Base-by-base conservation (phyloP, 2,888 invertebrate species). In the Phragmatobia fuliginosa region DNA sequence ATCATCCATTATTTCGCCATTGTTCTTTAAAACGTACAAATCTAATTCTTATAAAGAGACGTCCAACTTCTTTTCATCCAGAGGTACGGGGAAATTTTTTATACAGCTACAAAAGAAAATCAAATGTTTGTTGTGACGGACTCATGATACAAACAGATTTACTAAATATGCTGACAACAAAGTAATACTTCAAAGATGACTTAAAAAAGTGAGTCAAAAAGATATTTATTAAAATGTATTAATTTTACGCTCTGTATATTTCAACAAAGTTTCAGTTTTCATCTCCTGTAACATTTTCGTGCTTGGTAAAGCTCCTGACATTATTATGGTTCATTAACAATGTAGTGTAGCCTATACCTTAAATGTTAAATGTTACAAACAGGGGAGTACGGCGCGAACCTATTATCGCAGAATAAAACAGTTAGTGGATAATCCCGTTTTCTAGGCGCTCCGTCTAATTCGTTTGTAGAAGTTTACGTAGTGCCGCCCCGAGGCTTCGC, bases 361-460 rank as follows among this genome's bases (percentile, higher is more conserved):
- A 76, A 76, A 62, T 45, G 59, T 75, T 74, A 76, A 76, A 62
- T 45, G 59, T 38, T 62, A 74, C 73, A 74, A 78, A 79, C 68
- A 80, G 68, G 73, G 68, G 60, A 75, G 75, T 64, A 75, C 64
- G 70, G 78, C 73, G 80, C 74, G 75, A 85, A 84, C 79, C 81
- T 85, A 83, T 84, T 85, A 85, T 86, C 80, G 79, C 81, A 74
- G 80, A 83, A 83, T 85, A 85, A 86, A 86, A 83, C 82, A 83
- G 85, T 88, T 87, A 87, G 80, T 84, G 83, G 86, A 85, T 90
- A 88, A 89, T 90, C 88, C 88, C 74, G 80, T 87, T 87, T 87
- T 80, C 85, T 87, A 87, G 88, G 80, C 79, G 86, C 85, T 83
- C 80, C 83, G 72, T 87, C 86, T 90, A 90, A 90, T 90, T 90